A percentile compares a stretch with the other conserved stretches of the same genome.
Conservation (phyloP, 53 echinoderm and acorn worm species). For the Crossaster papposus region DNA sequence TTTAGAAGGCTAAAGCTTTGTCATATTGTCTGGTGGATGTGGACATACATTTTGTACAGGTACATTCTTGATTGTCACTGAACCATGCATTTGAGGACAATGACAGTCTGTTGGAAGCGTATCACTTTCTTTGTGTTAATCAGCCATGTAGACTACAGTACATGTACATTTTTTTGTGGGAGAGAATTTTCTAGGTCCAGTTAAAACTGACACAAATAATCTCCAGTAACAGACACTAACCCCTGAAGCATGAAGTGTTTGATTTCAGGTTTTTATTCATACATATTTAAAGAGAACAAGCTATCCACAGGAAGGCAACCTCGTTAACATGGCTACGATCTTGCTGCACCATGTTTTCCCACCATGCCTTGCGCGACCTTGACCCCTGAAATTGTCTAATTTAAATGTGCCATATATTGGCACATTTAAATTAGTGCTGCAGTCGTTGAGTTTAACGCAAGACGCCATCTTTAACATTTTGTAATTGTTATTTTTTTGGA, state of each 20-base stretch:
- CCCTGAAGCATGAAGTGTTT: constrained; percentile 21
- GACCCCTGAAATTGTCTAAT: too few species aligned
- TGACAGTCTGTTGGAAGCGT: constrained; percentile 27
- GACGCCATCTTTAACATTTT: too few species aligned
- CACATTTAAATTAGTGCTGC: too few species aligned
- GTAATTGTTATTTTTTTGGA: too few species aligned
- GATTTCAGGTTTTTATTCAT: not conserved
- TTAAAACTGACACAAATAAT: not conserved
- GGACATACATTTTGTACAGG: too few species aligned
- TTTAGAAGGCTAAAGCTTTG: not conserved
- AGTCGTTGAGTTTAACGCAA: too few species aligned
- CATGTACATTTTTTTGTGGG: not conserved
- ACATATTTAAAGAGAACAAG: not conserved
- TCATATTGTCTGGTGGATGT: too few species aligned
- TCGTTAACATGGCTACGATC: too few species aligned
- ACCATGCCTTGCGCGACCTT: too few species aligned
- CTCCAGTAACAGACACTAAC: not conserved
- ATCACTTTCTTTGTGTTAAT: not conserved
- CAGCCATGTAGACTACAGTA: not conserved
- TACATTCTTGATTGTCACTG: too few species aligned
- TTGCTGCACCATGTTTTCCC: too few species aligned
- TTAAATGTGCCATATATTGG: too few species aligned
- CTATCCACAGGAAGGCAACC: not conserved
- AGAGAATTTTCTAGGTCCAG: not conserved
- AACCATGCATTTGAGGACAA: not conserved